Base-by-base conservation (phyloP, 23 tunicate species). In the Clavelina lepadiformis region DNA sequence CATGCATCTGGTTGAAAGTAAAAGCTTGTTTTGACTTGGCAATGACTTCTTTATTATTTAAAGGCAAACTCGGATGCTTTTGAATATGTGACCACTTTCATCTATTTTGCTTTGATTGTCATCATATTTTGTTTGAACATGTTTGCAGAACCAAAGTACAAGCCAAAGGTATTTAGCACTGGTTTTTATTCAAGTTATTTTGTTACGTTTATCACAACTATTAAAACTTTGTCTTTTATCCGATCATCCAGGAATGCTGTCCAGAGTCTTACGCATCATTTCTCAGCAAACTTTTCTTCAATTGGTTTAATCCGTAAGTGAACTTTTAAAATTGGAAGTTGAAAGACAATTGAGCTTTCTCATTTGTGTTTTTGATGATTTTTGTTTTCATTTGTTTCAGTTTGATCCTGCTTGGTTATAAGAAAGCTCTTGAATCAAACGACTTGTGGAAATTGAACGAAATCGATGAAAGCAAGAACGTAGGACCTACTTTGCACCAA, bases 251-350 rank as follows among this genome's bases (percentile, higher is more conserved):
- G 82, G 77, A 85, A 22, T 30, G 15, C 13, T 85, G 80, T 32
- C 94, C 94, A 15, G 94, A 85, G 63, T 7, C 41, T 22, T 18
- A 26, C 13, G 53, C 79, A 24, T 85, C 94, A 29, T 78, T 69
- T 52, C 55, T 63, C 18, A 85, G 70, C 73, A 46, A 70, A 47
- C 59, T 85, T 23, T 69, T 77, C 36, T 85, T 85, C 46, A 56
- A 81, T 63, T 85, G 94, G 94, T 85, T 76, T 51, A 77, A 54
- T 46, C 83, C 94, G 94, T 85, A 31, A 85, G 94, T 83, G n/a
- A n/a, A n/a, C n/a, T n/a, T n/a, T 13, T 44, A 13, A 13, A 13
- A 44, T 18, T 44, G 18, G 18, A 44, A 13, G 18, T 44, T 44
- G 50, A 44, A 13, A 13, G 13, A 13, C 18, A 13, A 13, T 44